These are phyloP conservation scores for Drosophila saltans DNA, from an alignment of 1,140 invertebrate species.

Conservation along the genomic window DNA sequence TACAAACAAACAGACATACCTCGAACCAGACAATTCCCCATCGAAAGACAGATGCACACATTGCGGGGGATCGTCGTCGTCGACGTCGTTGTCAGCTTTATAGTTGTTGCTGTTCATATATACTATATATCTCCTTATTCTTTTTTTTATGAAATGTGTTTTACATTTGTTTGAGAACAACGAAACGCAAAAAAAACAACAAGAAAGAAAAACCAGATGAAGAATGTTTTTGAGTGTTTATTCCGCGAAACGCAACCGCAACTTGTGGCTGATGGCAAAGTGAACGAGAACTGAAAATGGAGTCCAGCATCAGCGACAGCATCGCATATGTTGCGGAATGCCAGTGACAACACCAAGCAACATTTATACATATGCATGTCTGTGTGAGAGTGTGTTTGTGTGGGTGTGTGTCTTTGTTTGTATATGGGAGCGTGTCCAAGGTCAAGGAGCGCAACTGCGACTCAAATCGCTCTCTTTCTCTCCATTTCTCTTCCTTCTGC, in stretches of 20 bases:
- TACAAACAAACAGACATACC: constrained; percentile 4
- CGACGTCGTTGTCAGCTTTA: background rate
- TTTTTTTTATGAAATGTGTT: constrained; percentile 4
- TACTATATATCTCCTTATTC: background rate
- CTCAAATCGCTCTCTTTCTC: constrained; percentile 16
- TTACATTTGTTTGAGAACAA: constrained; percentile 11
- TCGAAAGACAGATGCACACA: constrained; percentile 29
- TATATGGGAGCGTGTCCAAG: constrained; percentile 51
- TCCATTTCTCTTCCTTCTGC: background rate
- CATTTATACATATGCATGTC: constrained; percentile 25
- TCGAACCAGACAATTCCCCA: constrained; percentile 29
- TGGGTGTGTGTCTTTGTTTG: background rate
- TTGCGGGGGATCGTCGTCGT: constrained; percentile 41
- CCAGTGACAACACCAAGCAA: constrained; percentile 18
- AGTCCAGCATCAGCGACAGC: constrained; percentile 40
- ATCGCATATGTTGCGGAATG: constrained; percentile 30
- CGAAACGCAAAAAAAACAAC: background rate
- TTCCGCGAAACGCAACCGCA: constrained; percentile 58
- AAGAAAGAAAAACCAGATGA: background rate
- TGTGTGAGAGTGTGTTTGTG: constrained; percentile 13
- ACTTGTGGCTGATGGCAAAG: constrained; percentile 70
- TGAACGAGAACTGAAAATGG: constrained; percentile 46
- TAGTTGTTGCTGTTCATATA: constrained; percentile 15
- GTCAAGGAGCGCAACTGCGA: constrained; percentile 67
- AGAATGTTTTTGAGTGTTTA: constrained; percentile 4